A percentile compares a stretch with the other conserved stretches of the same genome.
phyloP scores from a whole-genome alignment of 2,888 invertebrate species.

The Rhyacophila evoluta region DNA sequence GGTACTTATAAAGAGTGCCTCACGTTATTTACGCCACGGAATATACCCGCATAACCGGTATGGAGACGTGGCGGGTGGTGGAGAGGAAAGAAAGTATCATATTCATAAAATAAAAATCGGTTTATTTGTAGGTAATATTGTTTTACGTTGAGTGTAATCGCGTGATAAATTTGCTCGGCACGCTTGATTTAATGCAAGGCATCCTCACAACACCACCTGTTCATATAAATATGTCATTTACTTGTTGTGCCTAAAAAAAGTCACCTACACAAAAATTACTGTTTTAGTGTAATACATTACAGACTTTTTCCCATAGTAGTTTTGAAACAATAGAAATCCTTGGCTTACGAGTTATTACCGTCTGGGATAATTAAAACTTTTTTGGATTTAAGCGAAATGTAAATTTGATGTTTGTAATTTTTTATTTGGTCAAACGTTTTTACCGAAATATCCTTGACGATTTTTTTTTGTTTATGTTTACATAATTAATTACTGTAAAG shows the following conservation, averaged over 20 bases:
- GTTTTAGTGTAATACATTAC: background rate
- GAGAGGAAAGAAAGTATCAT: no score
- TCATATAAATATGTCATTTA: slow-evolving; percentile 41
- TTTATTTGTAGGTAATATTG: slow-evolving; percentile 37
- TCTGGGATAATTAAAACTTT: no score
- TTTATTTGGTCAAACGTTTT: no score
- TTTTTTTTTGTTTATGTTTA: no score
- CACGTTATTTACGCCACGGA: no score
- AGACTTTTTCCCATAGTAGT: background rate
- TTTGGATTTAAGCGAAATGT: no score
- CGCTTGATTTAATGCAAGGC: slow-evolving; percentile 49
- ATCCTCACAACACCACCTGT: slow-evolving; percentile 50
- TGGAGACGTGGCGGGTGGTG: no score
- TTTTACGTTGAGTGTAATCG: slow-evolving; percentile 47
- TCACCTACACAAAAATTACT: slow-evolving; percentile 8
- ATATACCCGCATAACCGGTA: no score
- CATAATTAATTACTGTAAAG: no score
- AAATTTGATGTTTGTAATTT: no score
- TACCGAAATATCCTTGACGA: no score
- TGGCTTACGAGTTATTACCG: background rate
- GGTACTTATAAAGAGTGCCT: no score
- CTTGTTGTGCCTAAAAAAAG: slow-evolving; percentile 21
- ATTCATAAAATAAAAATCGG: slow-evolving; percentile 7
- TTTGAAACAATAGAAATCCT: background rate
- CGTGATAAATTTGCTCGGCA: slow-evolving; percentile 45